These are phyloP conservation scores for Synergus umbraculus DNA, from an alignment of 2,888 invertebrate genomes.

Conservation along the genomic window DNA sequence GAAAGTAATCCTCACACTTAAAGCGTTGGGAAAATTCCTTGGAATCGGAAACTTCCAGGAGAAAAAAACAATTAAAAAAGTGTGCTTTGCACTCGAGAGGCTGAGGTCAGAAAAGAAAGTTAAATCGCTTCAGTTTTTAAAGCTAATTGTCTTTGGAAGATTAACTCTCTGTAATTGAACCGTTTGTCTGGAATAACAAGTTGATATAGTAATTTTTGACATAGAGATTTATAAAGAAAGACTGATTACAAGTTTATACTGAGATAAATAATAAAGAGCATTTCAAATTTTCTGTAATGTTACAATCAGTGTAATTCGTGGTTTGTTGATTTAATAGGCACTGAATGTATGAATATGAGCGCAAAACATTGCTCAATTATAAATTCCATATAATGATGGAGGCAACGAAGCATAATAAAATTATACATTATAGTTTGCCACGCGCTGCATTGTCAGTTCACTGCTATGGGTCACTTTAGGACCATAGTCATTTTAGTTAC, in stretches of 20 bases:
- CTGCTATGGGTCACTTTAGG: not conserved
- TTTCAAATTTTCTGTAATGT: not conserved
- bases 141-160: not conserved
- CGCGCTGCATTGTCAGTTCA: not conserved
- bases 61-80: not conserved
- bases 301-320: not conserved
- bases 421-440: not conserved
- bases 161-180: not conserved
- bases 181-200: not conserved
- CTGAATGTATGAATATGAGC: conserved; percentile 11
- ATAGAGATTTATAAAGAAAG: no score
- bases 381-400: conserved; percentile 1
- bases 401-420: not conserved
- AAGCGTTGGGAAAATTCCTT: not conserved
- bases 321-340: not conserved
- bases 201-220: not conserved
- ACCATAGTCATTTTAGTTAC: not conserved
- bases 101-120: not conserved
- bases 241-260: not conserved
- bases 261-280: not conserved
- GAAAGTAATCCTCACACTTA: not conserved
- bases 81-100: not conserved
- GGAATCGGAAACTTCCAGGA: not conserved
- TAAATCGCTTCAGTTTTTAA: not conserved
- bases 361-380: not conserved